A percentile compares a stretch with the other conserved stretches of the same genome.
phyloP scores from a whole-genome alignment of 2,888 invertebrate species.

The Seira ritae region DNA sequence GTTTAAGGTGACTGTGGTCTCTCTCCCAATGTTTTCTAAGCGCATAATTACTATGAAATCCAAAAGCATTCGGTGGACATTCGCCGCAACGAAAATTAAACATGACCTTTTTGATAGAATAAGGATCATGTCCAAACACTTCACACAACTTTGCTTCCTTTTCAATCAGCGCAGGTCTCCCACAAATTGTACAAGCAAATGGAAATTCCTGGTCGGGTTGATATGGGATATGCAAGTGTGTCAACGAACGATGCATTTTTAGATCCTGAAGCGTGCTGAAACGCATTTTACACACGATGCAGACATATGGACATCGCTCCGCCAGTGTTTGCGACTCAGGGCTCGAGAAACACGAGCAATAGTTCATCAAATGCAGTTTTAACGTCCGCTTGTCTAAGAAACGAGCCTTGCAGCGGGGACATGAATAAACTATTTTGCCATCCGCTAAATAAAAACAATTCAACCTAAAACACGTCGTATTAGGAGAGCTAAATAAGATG shows the following conservation, averaged over 20 bases:
- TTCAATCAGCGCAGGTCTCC: background rate
- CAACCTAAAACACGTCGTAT: too few relatives aligned
- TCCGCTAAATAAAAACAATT: background rate
- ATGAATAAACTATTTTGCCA: background rate
- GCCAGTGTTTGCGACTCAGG: background rate
- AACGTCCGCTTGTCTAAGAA: background rate
- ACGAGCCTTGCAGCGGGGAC: background rate
- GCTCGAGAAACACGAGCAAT: background rate
- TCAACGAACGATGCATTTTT: background rate
- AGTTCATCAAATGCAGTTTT: background rate
- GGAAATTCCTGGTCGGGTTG: background rate
- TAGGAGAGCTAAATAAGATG: too few relatives aligned
- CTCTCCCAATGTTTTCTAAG: background rate
- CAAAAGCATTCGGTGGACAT: background rate
- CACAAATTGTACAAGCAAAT: background rate
- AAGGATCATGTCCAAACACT: slow-evolving; percentile 4
- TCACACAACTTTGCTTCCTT: slow-evolving; percentile 1
- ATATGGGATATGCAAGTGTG: background rate
- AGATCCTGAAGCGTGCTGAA: background rate
- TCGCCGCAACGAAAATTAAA: background rate
- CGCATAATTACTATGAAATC: slow-evolving; percentile 3
- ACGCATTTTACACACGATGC: background rate
- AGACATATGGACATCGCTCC: background rate
- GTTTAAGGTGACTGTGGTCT: background rate
- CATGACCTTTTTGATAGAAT: background rate